These are phyloP conservation scores for Lontra canadensis DNA, from an alignment of 2,113 vertebrate species.

Conservation along the genomic window DNA sequence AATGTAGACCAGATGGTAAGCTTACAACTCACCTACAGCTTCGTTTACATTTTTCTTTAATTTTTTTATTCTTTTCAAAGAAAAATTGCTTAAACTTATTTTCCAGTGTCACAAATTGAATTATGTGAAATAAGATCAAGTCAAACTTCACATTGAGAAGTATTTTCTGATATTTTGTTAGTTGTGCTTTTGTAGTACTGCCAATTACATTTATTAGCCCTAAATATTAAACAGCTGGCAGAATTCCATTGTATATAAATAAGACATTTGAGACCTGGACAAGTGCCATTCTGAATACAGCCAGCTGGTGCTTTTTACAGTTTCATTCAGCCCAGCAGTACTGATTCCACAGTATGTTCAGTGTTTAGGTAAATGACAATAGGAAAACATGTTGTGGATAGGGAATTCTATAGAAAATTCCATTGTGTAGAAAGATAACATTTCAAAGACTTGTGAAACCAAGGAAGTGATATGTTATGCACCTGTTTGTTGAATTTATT, in stretches of 20 bases:
- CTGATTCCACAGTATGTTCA: constrained; percentile 78
- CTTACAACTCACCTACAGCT: constrained; percentile 19
- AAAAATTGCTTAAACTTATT: constrained; percentile 60
- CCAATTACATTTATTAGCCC: constrained; percentile 89
- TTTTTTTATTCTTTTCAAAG: constrained; percentile 42
- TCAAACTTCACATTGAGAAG: constrained; percentile 74
- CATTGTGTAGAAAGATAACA: constrained; percentile 67
- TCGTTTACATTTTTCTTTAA: constrained; percentile 15
- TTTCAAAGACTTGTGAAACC: constrained; percentile 64
- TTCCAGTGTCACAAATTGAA: constrained; percentile 68
- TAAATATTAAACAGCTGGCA: constrained; percentile 91
- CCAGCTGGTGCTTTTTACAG: constrained; percentile 88
- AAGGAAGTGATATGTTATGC: constrained; percentile 66
- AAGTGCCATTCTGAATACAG: constrained; percentile 83
- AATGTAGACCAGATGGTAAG: constrained; percentile 35
- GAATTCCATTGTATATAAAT: constrained; percentile 89
- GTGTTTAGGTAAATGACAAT: constrained; percentile 80
- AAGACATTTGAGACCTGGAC: constrained; percentile 88
- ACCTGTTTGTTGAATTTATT: constrained; percentile 72
- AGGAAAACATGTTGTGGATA: constrained; percentile 61
- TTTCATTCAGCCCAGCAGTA: constrained; percentile 77
- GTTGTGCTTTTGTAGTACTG: constrained; percentile 83
- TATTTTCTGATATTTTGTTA: constrained; percentile 81
- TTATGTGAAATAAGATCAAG: constrained; percentile 68
- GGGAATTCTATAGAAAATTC: constrained; percentile 78